A percentile compares a stretch with the other conserved stretches of the same genome.
Evolutionary conservation across 2,797 vertebrate species (phyloP).

Genomic region (Hemitrygon akajei): DNA sequence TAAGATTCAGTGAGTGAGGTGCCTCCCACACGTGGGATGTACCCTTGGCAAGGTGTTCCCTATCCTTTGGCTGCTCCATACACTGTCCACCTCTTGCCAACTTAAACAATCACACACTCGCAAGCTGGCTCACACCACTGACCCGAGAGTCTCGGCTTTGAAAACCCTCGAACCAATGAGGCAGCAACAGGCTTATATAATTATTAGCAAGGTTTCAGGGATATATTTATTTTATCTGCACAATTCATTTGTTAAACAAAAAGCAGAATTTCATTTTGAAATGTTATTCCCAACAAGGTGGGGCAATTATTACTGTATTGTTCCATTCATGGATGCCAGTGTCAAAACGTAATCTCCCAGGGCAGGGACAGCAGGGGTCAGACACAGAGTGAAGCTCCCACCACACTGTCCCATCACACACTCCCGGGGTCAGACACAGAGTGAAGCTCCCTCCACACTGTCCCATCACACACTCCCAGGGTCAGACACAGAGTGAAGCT

Average conservation of each 20-base stretch:
- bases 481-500: constrained; percentile 12
- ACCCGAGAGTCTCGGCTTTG: neutral
- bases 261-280: neutral
- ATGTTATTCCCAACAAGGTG: constrained; percentile 22
- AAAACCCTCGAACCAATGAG: constrained; percentile 1
- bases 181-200: constrained; percentile 24
- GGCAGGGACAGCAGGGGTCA: neutral
- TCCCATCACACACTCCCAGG: constrained; percentile 3
- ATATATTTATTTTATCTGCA: neutral
- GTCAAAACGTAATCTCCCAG: neutral
- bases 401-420: neutral
- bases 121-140: neutral
- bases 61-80: constrained; percentile 6
- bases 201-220: neutral
- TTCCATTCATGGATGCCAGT: neutral
- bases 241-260: neutral
- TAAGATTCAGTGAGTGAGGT: neutral
- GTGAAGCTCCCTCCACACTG: constrained; percentile 11
- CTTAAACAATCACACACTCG: constrained; percentile 14
- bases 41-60: neutral
- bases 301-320: neutral
- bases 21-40: neutral
- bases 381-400: constrained; percentile 1
- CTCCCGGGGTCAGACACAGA: neutral
- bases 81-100: neutral